Percentiles rank a stretch among this genome's conserved stretches.
These are phyloP conservation scores for Cataglyphis cursor DNA, from an alignment of 2,888 invertebrate species.

Conservation along the genomic window DNA sequence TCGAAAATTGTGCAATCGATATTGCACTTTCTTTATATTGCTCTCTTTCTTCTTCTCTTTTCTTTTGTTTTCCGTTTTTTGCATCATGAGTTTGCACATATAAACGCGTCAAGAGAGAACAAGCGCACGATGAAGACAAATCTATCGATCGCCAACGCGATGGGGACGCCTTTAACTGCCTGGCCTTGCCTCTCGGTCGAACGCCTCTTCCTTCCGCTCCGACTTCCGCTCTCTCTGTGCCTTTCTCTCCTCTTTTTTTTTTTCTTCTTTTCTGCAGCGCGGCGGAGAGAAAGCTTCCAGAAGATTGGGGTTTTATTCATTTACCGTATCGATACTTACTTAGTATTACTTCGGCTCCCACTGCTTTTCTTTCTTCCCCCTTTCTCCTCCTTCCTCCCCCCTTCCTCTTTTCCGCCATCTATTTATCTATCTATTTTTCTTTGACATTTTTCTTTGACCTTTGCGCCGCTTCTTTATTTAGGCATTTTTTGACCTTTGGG, in stretches of 20 bases:
- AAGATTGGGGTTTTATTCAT: constrained; percentile 74
- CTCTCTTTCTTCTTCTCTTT: constrained; percentile 9
- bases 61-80: background rate
- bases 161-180: constrained; percentile 62
- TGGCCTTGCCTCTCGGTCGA: constrained; percentile 56
- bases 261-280: background rate
- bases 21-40: constrained; percentile 49
- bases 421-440: background rate
- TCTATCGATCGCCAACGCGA: constrained; percentile 71
- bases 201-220: constrained; percentile 39
- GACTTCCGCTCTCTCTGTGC: constrained; percentile 16
- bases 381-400: background rate
- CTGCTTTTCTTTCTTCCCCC: background rate
- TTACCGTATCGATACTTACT: constrained; percentile 54
- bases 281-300: constrained; percentile 32
- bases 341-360: background rate
- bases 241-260: background rate
- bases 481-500: constrained; percentile 52
- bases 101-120: constrained; percentile 54
- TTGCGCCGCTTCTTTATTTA: constrained; percentile 55
- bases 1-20: constrained; percentile 65
- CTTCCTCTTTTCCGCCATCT: background rate
- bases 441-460: background rate
- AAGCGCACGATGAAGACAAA: constrained; percentile 69
- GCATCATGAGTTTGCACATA: constrained; percentile 46